phyloP scores from a whole-genome alignment of 2,113 vertebrate genomes.

The Pollachius pollachius region DNA sequence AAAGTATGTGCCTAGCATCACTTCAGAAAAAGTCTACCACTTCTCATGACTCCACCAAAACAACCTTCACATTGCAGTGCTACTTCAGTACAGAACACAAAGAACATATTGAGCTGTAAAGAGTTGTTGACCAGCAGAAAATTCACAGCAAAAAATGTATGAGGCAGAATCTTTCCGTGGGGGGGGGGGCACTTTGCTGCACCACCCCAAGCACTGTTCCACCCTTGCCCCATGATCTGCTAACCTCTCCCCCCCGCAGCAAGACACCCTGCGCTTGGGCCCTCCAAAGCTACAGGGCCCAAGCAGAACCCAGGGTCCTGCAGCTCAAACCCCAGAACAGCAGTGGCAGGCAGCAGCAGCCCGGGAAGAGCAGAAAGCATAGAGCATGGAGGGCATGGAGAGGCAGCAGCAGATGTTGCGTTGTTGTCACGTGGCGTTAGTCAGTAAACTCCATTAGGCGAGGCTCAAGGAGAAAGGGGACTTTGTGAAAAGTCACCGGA shows the following conservation, averaged over 20 bases:
- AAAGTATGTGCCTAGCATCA: neutral
- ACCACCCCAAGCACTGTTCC: constrained; percentile 6
- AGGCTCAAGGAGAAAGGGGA: constrained; percentile 18
- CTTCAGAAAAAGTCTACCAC: neutral
- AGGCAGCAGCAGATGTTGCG: constrained; percentile 33
- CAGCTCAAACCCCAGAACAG: neutral
- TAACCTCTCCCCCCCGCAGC: constrained; percentile 22
- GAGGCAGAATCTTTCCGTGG: neutral
- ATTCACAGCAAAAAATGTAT: neutral
- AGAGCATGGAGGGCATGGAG: neutral
- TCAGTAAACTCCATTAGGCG: constrained; percentile 6
- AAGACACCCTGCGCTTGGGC: neutral
- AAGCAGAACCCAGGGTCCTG: neutral
- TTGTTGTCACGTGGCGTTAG: constrained; percentile 33
- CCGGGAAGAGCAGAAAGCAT: constrained; percentile 2
- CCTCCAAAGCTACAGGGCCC: neutral
- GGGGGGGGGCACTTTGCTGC: neutral
- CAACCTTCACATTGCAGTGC: no score
- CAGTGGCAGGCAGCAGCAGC: constrained; percentile 14
- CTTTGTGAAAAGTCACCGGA: neutral
- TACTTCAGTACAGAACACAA: no score
- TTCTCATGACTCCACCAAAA: no score
- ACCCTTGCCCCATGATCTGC: constrained; percentile 3
- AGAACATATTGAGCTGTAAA: no score
- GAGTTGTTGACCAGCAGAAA: no score